These are phyloP conservation scores for Ctena decussata DNA, from an alignment of 2,888 invertebrate genomes.

Conservation along the genomic window DNA sequence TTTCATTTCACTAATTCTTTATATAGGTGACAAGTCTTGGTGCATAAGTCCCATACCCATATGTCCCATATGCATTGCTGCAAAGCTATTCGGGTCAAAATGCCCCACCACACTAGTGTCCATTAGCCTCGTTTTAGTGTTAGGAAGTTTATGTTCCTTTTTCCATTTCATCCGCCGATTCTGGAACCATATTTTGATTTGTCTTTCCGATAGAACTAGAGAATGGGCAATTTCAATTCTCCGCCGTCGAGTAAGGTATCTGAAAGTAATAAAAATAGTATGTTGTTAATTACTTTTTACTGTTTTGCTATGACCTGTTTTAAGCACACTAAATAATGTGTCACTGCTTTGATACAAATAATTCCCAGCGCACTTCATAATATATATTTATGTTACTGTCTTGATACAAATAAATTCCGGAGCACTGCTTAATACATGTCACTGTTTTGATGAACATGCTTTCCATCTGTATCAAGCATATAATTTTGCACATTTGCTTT, in stretches of 20 bases:
- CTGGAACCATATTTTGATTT: slow-evolving; percentile 92
- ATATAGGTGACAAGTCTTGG: slow-evolving; percentile 44
- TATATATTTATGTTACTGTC: too few species aligned
- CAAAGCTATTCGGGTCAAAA: slow-evolving; percentile 66
- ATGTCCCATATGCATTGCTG: slow-evolving; percentile 66
- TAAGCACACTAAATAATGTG: too few species aligned
- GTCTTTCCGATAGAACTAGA: slow-evolving; percentile 97
- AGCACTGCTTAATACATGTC: too few species aligned
- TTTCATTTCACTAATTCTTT: neutral
- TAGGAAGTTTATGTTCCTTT: slow-evolving; percentile 84
- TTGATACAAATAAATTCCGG: too few species aligned
- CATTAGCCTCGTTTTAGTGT: slow-evolving; percentile 78
- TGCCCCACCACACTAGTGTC: slow-evolving; percentile 70
- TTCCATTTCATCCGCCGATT: slow-evolving; percentile 99
- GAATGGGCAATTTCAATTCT: slow-evolving; percentile 99
- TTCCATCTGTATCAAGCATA: too few species aligned
- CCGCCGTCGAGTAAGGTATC: slow-evolving; percentile 98
- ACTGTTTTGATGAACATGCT: too few species aligned
- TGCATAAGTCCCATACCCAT: slow-evolving; percentile 66
- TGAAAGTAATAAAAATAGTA: slow-evolving; percentile 94
- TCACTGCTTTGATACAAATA: too few species aligned
- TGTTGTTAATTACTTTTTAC: too few species aligned
- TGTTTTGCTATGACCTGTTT: too few species aligned
- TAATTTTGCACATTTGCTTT: too few species aligned
- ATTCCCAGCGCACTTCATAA: too few species aligned